Conservation (phyloP, 2,888 invertebrate species). For the Agonum fuliginosum region DNA sequence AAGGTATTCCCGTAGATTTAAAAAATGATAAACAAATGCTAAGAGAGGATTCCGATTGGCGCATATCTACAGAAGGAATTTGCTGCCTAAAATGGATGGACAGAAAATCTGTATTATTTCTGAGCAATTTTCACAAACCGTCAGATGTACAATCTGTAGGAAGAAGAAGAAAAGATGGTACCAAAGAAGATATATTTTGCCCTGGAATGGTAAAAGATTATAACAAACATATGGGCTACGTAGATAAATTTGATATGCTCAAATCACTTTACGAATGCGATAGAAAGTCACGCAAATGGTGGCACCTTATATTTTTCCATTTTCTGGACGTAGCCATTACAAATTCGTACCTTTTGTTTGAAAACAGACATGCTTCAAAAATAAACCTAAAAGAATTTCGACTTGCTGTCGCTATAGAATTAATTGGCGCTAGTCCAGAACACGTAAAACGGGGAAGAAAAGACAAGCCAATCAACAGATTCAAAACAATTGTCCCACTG, state of each 20-base stretch:
- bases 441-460: background rate
- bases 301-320: background rate
- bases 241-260: background rate
- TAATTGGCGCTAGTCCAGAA: background rate
- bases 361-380: background rate
- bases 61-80: conserved; percentile 61
- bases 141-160: background rate
- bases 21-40: conserved; percentile 62
- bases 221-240: background rate
- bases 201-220: background rate
- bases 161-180: background rate
- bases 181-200: background rate
- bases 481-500: background rate
- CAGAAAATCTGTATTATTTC: conserved; percentile 61
- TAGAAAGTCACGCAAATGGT: background rate
- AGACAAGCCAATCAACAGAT: background rate
- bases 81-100: conserved; percentile 63
- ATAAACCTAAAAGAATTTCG: background rate
- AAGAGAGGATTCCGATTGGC: conserved; percentile 64
- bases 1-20: conserved; percentile 62
- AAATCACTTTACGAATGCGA: background rate
- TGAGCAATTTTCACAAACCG: conserved; percentile 53
- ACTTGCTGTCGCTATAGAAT: background rate
- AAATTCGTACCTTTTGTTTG: background rate
- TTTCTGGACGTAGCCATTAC: background rate